These are phyloP conservation scores for Pseudochaenichthys georgianus DNA, from an alignment of 2,797 vertebrate species.

Conservation along the genomic window DNA sequence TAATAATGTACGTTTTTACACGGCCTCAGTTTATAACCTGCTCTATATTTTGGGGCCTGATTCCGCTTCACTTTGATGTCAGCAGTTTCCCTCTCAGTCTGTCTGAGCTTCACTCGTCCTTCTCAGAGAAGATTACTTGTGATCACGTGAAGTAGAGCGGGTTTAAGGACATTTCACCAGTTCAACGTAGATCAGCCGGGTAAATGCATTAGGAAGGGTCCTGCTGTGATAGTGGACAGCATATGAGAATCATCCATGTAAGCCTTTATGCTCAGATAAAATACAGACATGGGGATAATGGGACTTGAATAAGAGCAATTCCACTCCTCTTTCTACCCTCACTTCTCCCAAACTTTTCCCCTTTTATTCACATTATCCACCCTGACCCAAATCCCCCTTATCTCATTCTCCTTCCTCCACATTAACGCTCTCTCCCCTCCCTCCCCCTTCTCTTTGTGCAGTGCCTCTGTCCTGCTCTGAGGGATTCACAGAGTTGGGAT, in stretches of 20 bases:
- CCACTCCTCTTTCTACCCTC: constrained; percentile 29
- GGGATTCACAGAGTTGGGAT: constrained; percentile 87
- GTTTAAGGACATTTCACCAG: constrained; percentile 35
- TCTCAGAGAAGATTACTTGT: constrained; percentile 44
- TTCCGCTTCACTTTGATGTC: constrained; percentile 60
- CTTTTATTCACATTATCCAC: constrained; percentile 44
- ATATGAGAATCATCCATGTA: constrained; percentile 47
- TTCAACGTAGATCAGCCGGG: constrained; percentile 42
- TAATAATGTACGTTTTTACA: constrained; percentile 10
- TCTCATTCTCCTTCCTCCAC: constrained; percentile 44
- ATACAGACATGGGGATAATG: constrained; percentile 61
- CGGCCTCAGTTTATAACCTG: constrained; percentile 21
- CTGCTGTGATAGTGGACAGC: constrained; percentile 32
- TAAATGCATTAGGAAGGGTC: constrained; percentile 48
- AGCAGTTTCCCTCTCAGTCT: constrained; percentile 41
- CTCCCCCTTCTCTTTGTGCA: constrained; percentile 34
- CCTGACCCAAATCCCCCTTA: constrained; percentile 52
- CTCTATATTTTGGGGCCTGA: constrained; percentile 54
- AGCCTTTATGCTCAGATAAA: constrained; percentile 62
- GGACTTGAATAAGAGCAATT: constrained; percentile 43
- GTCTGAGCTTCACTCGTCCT: constrained; percentile 46
- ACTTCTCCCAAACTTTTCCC: constrained; percentile 17
- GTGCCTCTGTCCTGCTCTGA: constrained; percentile 87
- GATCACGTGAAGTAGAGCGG: constrained; percentile 28
- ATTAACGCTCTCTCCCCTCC: not conserved